phyloP scores from a whole-genome alignment of 1,140 invertebrate genomes.

The Drosophila albomicans region DNA sequence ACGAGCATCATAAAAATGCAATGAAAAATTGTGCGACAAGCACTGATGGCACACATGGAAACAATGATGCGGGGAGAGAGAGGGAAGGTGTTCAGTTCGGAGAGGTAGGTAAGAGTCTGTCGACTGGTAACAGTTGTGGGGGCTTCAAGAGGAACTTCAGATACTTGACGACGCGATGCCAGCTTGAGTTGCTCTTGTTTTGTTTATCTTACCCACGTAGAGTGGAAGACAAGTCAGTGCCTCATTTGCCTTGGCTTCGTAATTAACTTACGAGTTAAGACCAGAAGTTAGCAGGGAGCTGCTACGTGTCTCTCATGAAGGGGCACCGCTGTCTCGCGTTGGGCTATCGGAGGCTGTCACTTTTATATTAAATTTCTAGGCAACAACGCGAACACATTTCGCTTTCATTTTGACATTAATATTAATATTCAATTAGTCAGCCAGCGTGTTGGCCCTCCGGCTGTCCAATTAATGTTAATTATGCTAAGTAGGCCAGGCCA shows the following conservation, averaged over 20 bases:
- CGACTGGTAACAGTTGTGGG: constrained; percentile 1
- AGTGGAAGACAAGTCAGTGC: constrained; percentile 17
- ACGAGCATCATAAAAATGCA: constrained; percentile 61
- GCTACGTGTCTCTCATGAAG: constrained; percentile 2
- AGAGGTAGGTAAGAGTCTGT: not conserved
- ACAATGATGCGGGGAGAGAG: not conserved
- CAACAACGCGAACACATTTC: constrained; percentile 41
- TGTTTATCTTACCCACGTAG: constrained; percentile 72
- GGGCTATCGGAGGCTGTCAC: constrained; percentile 56
- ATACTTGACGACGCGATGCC: constrained; percentile 39
- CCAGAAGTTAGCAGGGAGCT: constrained; percentile 1
- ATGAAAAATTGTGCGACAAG: constrained; percentile 48
- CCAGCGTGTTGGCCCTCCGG: constrained; percentile 38
- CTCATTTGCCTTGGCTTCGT: constrained; percentile 62
- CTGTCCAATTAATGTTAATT: constrained; percentile 74
- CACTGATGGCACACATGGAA: not conserved
- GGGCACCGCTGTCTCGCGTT: not conserved
- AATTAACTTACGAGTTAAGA: constrained; percentile 64
- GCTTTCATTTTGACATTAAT: constrained; percentile 69
- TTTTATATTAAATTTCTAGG: constrained; percentile 68
- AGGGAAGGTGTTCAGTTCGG: too few species aligned
- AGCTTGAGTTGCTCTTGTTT: not conserved
- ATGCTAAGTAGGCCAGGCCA: constrained; percentile 66
- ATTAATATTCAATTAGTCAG: constrained; percentile 79
- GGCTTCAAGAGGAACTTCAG: constrained; percentile 36